Evolutionary conservation across 2,797 vertebrate genomes (phyloP).

Genomic region (Glyptemys insculpta): DNA sequence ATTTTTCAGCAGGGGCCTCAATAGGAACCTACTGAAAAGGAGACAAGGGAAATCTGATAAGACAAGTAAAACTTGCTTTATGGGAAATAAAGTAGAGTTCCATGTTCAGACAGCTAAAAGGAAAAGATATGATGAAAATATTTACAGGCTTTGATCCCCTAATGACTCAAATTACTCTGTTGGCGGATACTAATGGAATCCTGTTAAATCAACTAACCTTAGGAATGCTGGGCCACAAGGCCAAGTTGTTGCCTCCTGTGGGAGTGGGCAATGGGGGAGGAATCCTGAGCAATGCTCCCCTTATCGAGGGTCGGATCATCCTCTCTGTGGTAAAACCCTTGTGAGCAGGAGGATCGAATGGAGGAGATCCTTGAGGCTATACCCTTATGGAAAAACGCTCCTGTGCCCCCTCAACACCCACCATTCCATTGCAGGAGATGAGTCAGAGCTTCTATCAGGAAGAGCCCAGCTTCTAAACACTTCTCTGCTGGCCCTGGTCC

Average conservation of each 20-base stretch:
- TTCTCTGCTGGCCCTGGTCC: background rate
- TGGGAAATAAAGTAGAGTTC: background rate
- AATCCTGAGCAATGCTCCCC: background rate
- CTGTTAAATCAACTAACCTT: background rate
- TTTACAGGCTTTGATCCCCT: background rate
- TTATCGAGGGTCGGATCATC: background rate
- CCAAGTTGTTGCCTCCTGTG: background rate
- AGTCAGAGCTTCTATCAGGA: background rate
- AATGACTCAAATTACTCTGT: background rate
- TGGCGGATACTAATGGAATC: background rate
- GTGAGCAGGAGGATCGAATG: background rate
- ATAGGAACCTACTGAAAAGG: background rate
- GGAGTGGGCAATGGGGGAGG: background rate
- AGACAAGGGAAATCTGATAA: background rate
- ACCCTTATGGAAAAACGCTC: background rate
- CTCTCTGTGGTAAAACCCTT: accelerated
- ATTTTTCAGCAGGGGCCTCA: background rate
- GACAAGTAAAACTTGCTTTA: background rate
- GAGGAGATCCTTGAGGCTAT: background rate
- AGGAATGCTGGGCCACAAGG: background rate
- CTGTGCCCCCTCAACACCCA: background rate
- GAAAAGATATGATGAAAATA: background rate
- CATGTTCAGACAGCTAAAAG: background rate
- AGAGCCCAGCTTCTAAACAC: background rate
- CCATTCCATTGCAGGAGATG: background rate